Evolutionary conservation across 2,113 vertebrate genomes (phyloP), one percentile per base, ranked within the genome.

Genomic region (Romanogobio albipinnatus): DNA sequence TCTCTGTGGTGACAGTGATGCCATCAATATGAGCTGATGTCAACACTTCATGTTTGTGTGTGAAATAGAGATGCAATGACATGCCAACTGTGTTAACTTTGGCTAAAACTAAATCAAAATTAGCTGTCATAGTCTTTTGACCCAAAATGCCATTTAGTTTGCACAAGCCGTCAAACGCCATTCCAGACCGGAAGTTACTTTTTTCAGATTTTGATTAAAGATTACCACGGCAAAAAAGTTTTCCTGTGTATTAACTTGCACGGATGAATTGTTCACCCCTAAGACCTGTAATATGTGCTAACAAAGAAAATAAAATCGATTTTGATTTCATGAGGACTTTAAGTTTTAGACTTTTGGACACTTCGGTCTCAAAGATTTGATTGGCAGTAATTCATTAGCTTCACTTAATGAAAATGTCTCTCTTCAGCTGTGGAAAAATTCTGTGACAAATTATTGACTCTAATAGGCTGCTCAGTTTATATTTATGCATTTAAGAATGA

Each of bases 21-120:
- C n/a, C 13, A 11, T 66, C 45, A 8, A 14, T 24, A 11, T 51
- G 29, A 47, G 39, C 36, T 84, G 81, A 59, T 75, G 82, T 84
- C 70, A 61, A 39, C 82, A 49, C 39, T 66, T 80, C 13, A 9
- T 59, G n/a, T 83, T 58, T 75, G 19, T 84, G 24, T 49, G 58
- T 43, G n/a, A 73, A 56, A 73, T 58, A 11, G 64, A 45, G 51
- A 43, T 3, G 9, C 33, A 36, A 17, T 43, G 81, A 59, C 33
- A 73, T 4, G 39, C 58, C 70, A 59, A 15, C 62, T 24, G 56
- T 26, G 64, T 29, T 29, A 29, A 29, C 29, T 29, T 29, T 29
- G 29, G 29, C 29, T 29, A 29, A 29, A 29, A 29, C 29, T 29
- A 29, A 29, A 29, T 29, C 29, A 29, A 29, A 29, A 29, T 29